These are phyloP conservation scores for Nibea coibor DNA, from an alignment of 2,113 vertebrate species.

Conservation along the genomic window DNA sequence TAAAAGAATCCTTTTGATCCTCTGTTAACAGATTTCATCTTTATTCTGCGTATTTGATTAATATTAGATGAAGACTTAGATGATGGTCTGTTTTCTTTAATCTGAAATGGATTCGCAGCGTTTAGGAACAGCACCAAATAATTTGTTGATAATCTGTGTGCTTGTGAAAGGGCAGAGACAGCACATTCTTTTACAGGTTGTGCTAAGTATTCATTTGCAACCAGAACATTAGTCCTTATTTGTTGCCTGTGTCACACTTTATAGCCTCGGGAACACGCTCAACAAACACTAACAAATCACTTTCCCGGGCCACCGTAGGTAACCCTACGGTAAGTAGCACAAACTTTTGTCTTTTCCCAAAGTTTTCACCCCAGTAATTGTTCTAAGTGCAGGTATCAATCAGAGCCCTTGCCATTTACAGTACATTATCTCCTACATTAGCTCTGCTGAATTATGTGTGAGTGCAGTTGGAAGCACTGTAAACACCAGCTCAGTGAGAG, in stretches of 20 bases:
- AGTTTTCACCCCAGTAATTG: slow-evolving; percentile 82
- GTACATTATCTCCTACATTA: slow-evolving; percentile 84
- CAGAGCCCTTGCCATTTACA: slow-evolving; percentile 81
- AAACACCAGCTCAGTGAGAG: slow-evolving; percentile 61
- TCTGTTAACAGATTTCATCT: background rate
- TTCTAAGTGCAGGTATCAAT: slow-evolving; percentile 84
- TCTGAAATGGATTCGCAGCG: slow-evolving; percentile 28
- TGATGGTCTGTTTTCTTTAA: slow-evolving; percentile 17
- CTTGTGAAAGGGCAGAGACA: slow-evolving; percentile 56
- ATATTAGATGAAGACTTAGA: background rate
- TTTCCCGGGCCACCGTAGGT: slow-evolving; percentile 51
- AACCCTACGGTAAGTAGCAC: slow-evolving; percentile 59
- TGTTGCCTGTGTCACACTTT: slow-evolving; percentile 76
- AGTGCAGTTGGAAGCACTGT: slow-evolving; percentile 72
- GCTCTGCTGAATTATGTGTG: slow-evolving; percentile 78
- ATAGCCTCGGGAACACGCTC: slow-evolving; percentile 73
- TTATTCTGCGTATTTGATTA: background rate
- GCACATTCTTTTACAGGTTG: slow-evolving; percentile 66
- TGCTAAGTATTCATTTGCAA: slow-evolving; percentile 75
- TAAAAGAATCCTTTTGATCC: background rate
- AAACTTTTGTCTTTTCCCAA: slow-evolving; percentile 77
- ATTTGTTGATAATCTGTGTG: slow-evolving; percentile 56
- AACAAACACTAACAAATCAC: slow-evolving; percentile 82
- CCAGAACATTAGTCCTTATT: slow-evolving; percentile 78
- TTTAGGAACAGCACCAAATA: slow-evolving; percentile 34